Evolutionary conservation across 2,113 vertebrate species (phyloP).

Genomic region (Sinocyclocheilus anshuiensis): DNA sequence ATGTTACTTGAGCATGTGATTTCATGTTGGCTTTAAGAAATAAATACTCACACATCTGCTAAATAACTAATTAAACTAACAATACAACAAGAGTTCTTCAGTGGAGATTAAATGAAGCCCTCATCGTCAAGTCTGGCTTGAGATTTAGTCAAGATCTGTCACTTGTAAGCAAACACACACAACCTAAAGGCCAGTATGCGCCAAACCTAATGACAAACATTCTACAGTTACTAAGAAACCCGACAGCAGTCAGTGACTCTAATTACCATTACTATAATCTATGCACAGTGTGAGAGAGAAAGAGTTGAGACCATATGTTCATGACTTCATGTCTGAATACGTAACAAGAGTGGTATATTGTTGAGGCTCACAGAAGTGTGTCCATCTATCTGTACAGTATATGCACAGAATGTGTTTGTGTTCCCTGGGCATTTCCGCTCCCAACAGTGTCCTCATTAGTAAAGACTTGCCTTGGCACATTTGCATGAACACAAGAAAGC

Average conservation of each 20-base stretch:
- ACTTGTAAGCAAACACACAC: background rate
- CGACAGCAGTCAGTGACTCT: slow-evolving; percentile 21
- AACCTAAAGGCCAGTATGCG: background rate
- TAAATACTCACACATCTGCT: background rate
- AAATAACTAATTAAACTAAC: background rate
- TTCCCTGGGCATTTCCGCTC: slow-evolving; percentile 7
- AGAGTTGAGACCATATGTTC: background rate
- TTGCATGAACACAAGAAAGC: slow-evolving; percentile 2
- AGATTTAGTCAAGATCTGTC: background rate
- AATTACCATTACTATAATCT: slow-evolving; percentile 12
- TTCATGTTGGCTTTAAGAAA: background rate
- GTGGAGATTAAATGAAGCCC: background rate
- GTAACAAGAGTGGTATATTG: background rate
- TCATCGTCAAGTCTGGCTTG: background rate
- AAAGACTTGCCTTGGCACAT: slow-evolving; percentile 34
- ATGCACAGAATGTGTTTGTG: background rate
- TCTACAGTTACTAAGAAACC: slow-evolving; percentile 44
- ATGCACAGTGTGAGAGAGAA: background rate
- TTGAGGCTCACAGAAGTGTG: background rate
- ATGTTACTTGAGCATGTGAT: too few relatives aligned
- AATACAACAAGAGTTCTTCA: background rate
- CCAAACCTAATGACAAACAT: slow-evolving; percentile 25
- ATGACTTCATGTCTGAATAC: background rate
- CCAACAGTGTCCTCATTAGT: slow-evolving; percentile 40
- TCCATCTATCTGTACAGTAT: background rate